Evolutionary conservation across 2,797 vertebrate species (phyloP).

Genomic region (Echeneis naucrates): DNA sequence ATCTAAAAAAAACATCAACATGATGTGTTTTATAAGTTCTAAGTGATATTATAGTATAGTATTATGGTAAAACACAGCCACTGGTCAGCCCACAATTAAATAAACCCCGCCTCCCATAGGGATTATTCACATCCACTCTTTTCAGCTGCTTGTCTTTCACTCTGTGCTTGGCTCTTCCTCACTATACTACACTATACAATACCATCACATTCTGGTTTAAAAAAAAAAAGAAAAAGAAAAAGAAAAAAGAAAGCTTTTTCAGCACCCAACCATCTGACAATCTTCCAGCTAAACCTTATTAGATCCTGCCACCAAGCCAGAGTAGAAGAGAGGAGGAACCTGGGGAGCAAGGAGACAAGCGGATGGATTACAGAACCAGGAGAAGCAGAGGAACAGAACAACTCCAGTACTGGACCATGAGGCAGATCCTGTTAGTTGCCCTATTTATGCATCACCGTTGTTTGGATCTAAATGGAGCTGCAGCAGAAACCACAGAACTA

Average conservation of each 20-base stretch:
- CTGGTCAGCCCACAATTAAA: too few relatives aligned
- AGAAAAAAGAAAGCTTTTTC: background rate
- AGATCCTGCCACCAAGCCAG: background rate
- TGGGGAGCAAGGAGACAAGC: background rate
- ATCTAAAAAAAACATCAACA: too few relatives aligned
- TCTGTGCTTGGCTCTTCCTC: constrained; percentile 19
- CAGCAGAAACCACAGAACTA: constrained; percentile 48
- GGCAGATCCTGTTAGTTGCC: constrained; percentile 63
- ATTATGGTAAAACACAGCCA: background rate
- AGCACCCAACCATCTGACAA: background rate
- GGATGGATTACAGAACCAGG: background rate
- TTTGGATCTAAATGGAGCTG: constrained; percentile 52
- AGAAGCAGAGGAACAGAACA: constrained; percentile 2
- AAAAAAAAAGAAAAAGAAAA: too few relatives aligned
- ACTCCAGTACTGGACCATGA: constrained; percentile 2
- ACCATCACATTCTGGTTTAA: background rate
- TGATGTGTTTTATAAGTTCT: too few relatives aligned
- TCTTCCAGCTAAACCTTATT: background rate
- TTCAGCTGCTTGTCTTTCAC: constrained; percentile 6
- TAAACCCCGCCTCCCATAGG: constrained; percentile 41
- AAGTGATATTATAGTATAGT: too few relatives aligned
- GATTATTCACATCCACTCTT: constrained; percentile 31
- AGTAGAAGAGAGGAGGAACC: background rate
- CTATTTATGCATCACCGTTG: constrained; percentile 55
- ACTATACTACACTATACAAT: background rate